A percentile compares a stretch with the other conserved stretches of the same genome.
Conservation (phyloP, 1,140 invertebrate species). For the Drosophila sturtevanti region DNA sequence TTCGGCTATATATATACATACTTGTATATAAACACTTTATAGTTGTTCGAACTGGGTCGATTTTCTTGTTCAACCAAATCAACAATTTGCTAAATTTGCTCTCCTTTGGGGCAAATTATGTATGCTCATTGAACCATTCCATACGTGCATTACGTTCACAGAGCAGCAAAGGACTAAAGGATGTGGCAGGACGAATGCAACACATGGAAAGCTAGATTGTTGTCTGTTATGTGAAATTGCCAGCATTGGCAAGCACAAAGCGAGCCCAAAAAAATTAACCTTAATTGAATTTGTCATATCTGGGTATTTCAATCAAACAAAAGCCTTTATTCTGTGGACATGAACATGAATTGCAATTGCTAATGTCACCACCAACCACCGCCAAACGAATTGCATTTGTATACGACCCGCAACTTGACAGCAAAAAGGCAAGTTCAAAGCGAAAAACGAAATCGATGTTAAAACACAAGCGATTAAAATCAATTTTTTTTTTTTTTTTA, state of each 20-base stretch:
- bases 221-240: conserved; percentile 38
- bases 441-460: conserved; percentile 73
- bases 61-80: background rate
- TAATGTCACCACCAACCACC: conserved; percentile 64
- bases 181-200: background rate
- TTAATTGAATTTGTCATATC: conserved; percentile 77
- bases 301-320: conserved; percentile 57
- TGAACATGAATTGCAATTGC: conserved; percentile 30
- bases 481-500: no score
- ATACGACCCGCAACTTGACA: conserved; percentile 62
- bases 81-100: background rate
- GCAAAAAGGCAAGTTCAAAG: conserved; percentile 56
- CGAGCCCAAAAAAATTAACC: conserved; percentile 54
- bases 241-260: conserved; percentile 15
- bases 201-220: background rate
- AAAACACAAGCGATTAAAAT: conserved; percentile 70
- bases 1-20: background rate
- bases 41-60: background rate
- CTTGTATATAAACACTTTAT: no score
- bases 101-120: background rate
- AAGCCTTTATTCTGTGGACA: conserved; percentile 6
- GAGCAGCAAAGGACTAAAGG: background rate
- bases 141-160: no score
- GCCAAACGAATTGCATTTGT: conserved; percentile 1
- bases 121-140: background rate